Evolutionary conservation across 2,113 vertebrate genomes (phyloP).

Genomic region (Pterocles orientalis): DNA sequence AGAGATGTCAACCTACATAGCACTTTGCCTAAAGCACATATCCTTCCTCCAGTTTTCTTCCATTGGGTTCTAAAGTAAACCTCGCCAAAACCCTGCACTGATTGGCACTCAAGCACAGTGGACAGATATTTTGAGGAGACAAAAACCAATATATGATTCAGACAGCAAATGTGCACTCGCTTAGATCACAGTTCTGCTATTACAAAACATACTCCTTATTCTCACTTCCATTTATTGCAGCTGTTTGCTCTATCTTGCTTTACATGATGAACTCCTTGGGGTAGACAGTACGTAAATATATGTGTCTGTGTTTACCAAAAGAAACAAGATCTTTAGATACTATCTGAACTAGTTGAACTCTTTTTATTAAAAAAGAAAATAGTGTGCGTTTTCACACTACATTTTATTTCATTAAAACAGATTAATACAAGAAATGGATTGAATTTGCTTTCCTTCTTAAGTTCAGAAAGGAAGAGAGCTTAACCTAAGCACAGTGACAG

Average conservation of each 20-base stretch:
- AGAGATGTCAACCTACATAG: neutral
- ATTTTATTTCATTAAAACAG: neutral
- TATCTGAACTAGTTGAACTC: neutral
- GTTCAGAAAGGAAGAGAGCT: neutral
- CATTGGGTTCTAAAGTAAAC: neutral
- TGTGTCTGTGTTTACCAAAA: neutral
- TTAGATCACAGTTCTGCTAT: neutral
- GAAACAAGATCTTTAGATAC: neutral
- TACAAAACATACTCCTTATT: neutral
- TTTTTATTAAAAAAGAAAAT: neutral
- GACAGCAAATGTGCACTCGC: neutral
- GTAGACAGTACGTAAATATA: neutral
- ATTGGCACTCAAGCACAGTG: neutral
- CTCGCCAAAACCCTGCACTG: neutral
- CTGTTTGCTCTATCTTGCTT: neutral
- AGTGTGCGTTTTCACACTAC: neutral
- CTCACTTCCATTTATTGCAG: neutral
- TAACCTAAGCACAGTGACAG: neutral
- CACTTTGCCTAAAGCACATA: neutral
- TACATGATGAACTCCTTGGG: neutral
- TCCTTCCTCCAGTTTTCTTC: neutral
- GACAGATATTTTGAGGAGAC: neutral
- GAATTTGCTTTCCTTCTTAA: neutral
- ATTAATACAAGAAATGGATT: neutral
- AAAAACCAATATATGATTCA: neutral